phyloP scores from a whole-genome alignment of 2,797 vertebrate genomes.

The Adelosebastes latens region DNA sequence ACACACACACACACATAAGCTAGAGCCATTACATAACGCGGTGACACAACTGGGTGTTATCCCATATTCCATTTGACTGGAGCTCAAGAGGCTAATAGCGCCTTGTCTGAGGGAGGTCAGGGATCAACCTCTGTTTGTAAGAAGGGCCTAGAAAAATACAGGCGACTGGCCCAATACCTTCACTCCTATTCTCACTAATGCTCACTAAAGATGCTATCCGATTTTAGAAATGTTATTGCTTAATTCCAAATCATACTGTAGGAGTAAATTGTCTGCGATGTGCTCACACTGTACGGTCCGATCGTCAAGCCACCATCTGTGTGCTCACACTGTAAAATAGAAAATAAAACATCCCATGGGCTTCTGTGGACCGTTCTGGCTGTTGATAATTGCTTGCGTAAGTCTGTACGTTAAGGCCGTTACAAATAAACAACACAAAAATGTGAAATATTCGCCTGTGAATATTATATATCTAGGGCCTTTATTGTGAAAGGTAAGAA shows the following conservation, averaged over 20 bases:
- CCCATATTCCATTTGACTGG: conserved; percentile 20
- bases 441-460: fast-evolving
- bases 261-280: background rate
- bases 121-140: conserved; percentile 22
- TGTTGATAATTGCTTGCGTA: background rate
- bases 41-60: conserved; percentile 50
- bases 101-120: conserved; percentile 7
- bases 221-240: background rate
- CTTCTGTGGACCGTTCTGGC: background rate
- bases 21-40: conserved; percentile 31
- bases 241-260: background rate
- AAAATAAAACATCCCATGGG: background rate
- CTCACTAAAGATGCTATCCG: background rate
- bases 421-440: no score
- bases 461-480: no score
- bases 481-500: no score
- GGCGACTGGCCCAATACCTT: background rate
- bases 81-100: conserved; percentile 34
- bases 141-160: conserved; percentile 7
- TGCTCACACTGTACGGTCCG: background rate
- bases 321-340: background rate
- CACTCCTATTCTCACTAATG: conserved; percentile 6
- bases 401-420: fast-evolving
- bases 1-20: background rate
- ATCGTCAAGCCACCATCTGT: background rate